phyloP scores from a whole-genome alignment of 2,888 invertebrate species.

The Drosophila borborema region DNA sequence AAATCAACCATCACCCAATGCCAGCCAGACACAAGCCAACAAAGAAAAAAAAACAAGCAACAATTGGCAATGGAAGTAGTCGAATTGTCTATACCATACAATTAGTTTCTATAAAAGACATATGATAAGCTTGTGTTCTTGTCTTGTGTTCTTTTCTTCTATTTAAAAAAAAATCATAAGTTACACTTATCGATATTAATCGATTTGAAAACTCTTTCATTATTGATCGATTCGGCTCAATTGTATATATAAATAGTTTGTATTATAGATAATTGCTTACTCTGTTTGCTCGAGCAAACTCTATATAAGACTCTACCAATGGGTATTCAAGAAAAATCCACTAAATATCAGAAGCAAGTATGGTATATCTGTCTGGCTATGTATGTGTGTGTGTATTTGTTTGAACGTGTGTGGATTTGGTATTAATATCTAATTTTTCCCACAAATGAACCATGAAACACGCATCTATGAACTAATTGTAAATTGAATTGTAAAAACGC shows the following conservation, averaged over 20 bases:
- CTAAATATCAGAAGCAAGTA: constrained; percentile 21
- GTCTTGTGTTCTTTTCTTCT: not conserved
- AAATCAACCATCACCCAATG: constrained; percentile 57
- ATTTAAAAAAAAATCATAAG: no score
- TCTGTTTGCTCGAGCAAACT: not conserved
- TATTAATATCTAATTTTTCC: constrained; percentile 5
- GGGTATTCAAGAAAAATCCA: constrained; percentile 5
- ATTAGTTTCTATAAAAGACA: not conserved
- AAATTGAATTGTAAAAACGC: constrained; percentile 5
- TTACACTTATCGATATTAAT: not conserved
- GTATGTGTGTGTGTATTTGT: constrained; percentile 2
- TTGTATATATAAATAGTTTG: not conserved
- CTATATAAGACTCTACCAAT: not conserved
- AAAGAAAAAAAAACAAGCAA: not conserved
- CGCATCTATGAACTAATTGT: constrained; percentile 34
- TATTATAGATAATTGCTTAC: not conserved
- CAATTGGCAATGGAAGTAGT: not conserved
- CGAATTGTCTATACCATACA: not conserved
- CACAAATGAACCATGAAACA: constrained; percentile 11
- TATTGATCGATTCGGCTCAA: not conserved
- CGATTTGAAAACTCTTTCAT: not conserved
- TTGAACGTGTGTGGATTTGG: constrained; percentile 1
- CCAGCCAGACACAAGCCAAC: constrained; percentile 4
- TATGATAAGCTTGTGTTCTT: not conserved
- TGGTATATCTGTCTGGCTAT: constrained; percentile 1